Evolutionary conservation across 2,888 invertebrate species (phyloP), one percentile per base, ranked within the genome.

Genomic region (Drosophila hamatofila): DNA sequence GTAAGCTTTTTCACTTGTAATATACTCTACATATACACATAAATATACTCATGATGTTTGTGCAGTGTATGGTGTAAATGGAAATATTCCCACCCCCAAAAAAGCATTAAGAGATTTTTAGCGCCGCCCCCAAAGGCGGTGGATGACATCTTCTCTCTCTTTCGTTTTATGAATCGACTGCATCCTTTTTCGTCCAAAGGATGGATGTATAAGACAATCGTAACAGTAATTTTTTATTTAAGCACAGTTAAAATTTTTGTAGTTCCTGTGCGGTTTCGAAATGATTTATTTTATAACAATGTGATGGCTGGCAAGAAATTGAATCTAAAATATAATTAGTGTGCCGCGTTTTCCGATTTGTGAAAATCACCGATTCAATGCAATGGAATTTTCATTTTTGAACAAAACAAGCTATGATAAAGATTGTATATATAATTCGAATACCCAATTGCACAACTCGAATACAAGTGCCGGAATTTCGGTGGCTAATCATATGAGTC

Each of bases 321-420:
- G 59, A 75, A 66, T 58, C 41, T 59, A 65, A 52, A 59, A 69
- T 57, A 67, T 56, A 59, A 69, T 57, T 63, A 73, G 80, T 80
- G 80, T 57, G n/a, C n/a, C 59, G 52, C 51, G 71, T 54, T 42
- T 64, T 30, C 41, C 62, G 41, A 35, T 30, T 70, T 57, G 52
- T 37, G 56, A 42, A 51, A 60, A 56, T 49, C 27, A 23, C 25
- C 33, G 56, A n/a, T 39, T 62, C 49, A 66, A 70, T 81, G 83
- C 83, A 74, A 91, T 91, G 91, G 91, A 91, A 89, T 91, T 92
- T 82, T 89, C 91, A 78, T 91, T 91, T 72, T 81, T 91, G 63
- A 91, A 91, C 78, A 91, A 90, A 80, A 78, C 89, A 30, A 89
- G 80, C 51, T 91, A 91, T 55, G 91, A 91, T 80, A 84, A 90